Conservation (phyloP, 2,113 vertebrate genomes). For the Aleadryas rufinucha region DNA sequence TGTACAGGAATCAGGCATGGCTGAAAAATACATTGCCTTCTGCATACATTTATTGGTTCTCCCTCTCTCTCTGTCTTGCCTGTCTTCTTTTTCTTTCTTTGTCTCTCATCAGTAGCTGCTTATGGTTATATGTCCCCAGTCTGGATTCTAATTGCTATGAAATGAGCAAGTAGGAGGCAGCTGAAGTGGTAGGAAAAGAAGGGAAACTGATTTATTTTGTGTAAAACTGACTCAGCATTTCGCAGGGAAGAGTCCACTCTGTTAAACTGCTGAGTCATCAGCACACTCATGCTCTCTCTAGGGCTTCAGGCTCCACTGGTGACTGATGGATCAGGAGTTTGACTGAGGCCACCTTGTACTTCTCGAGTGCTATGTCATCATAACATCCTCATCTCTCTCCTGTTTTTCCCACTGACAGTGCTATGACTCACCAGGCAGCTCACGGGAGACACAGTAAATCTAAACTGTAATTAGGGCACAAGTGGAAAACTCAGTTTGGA, state of each 20-base stretch:
- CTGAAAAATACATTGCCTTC: background rate
- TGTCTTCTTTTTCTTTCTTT: background rate
- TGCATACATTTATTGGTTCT: background rate
- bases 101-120: background rate
- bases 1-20: background rate
- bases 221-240: background rate
- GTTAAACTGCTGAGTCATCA: background rate
- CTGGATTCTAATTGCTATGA: background rate
- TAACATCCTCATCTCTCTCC: background rate
- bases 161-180: background rate
- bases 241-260: background rate
- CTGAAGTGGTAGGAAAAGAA: background rate
- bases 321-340: background rate
- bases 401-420: background rate
- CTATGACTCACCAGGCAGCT: background rate
- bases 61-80: background rate
- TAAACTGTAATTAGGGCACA: background rate
- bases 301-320: background rate
- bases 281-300: fast-evolving
- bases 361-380: background rate
- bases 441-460: background rate
- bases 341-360: background rate
- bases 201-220: background rate
- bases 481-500: background rate
- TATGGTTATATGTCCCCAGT: background rate